Evolutionary conservation across 2,797 vertebrate species (phyloP), one percentile per base, ranked within the genome.

Genomic region (Monodelphis domestica): DNA sequence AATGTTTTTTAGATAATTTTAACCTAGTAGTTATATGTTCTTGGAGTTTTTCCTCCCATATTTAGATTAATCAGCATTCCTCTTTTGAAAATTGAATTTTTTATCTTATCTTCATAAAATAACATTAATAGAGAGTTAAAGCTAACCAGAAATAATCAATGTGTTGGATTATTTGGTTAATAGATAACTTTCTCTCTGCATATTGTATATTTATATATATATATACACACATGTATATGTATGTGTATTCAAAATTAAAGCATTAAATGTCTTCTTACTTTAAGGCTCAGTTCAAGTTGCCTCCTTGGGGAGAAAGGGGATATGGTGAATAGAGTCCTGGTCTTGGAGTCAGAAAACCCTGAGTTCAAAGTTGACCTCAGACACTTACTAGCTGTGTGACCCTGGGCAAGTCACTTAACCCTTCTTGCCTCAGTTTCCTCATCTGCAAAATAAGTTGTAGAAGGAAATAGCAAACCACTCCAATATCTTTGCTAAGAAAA

Each of bases 51-150:
- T 91, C 52, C 57, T 93, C 53, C 0, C 38, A 45, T 70, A 45
- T 95, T 93, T 95, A 91, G 33, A 56, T 55, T 95, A 92, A 54
- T 45, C 89, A 57, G 7, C 90, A 54, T 56, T 95, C 9, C 21
- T 94, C n/a, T 90, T n/a, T 33, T 89, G 87, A 92, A 50, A 84
- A 84, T 45, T 45, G n/a, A 11, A 3, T 45, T 26, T 84, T 84
- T 84, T 45, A 12, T 24, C 21, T 26, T 84, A 84, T 26, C 21
- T 84, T 84, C 45, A 17, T 84, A 84, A 84, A 84, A 84, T 50
- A 26, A 50, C 24, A 11, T 84, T 84, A 84, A 38, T 7, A 45
- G 38, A 45, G 45, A 78, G 70, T 78, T 78, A 45, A 78, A 26
- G 38, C 70, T 78, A 78, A 78, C 70, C 7, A 45, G 45, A 53